Base-by-base conservation (phyloP, 2,113 vertebrate genomes). In the Neomonachus schauinslandi region DNA sequence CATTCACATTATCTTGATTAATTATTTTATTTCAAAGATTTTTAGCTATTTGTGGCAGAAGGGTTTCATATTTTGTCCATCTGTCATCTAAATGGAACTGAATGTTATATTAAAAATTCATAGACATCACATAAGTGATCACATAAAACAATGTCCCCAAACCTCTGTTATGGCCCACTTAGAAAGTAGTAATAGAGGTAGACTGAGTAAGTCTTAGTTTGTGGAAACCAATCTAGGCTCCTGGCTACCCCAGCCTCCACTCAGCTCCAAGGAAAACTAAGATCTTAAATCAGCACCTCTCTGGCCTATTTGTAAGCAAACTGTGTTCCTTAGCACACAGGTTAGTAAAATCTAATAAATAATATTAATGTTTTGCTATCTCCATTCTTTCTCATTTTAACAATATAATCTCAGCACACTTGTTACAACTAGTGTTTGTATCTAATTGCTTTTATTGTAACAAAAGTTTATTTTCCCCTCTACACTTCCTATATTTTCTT, bases 11-110 rank as follows among this genome's bases (percentile, higher is more conserved):
- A 67, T 63, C 36, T 81, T 76, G 5, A 84, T 84, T 96, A 93
- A 59, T 88, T 74, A 74, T 71, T 93, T 86, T 49, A 28, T 86
- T 85, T 94, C 28, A 86, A 80, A 85, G 3, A 53, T 85, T 85
- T 71, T 8, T 71, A 71, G 21, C 15, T 53, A 39, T 28, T 18
- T 61, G 5, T 80, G 12, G 26, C 26, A 85, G 26, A 90, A 61
- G 15, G n/a, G 10, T 71, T 80, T 85, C 71, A 59, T 1, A 61
- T 46, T 90, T 71, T 90, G 53, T 71, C 36, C 24, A 33, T 77
- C 28, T 63, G 9, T 55, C 18, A 42, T 74, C 36, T 91, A 46
- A 26, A 42, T 26, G 42, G 31, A 81, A 65, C 2, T 55, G 16
- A 31, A 91, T 55, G 5, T 46, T 49, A 36, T 65, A 55, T 5